Evolutionary conservation across 2,888 invertebrate species (phyloP), one percentile per base, ranked within the genome.

Genomic region (Zaprionus bogoriensis): DNA sequence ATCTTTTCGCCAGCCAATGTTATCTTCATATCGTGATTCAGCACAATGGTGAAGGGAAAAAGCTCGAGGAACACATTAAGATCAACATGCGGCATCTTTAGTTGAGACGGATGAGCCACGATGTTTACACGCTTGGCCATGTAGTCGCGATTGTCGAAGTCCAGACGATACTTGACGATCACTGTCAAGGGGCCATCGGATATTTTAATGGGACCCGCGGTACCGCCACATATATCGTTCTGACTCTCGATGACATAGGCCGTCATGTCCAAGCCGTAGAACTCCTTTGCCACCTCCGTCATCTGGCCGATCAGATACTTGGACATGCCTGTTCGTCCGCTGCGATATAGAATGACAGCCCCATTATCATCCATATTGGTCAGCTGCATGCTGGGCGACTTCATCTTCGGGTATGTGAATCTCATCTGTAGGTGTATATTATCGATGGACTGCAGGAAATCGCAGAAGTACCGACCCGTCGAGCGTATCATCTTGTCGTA

Each of bases 341-440:
- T 97, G 71, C 97, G 93, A 89, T 98, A 98, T 6, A 97, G 95
- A 41, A 97, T 92, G 60, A 96, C 94, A 1, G 97, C 96, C 2
- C 90, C 98, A 52, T 95, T 93, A 30, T 94, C 92, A 86, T 97
- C 97, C 73, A 97, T 95, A 55, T 95, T 93, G 0, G 96, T 95
- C 68, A 98, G 93, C 89, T 97, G 97, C 95, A 98, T 98, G 44
- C 97, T 97, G 0, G 98, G 98, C 4, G 96, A 96, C 85, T 96
- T 95, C 96, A 98, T 97, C 90, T 96, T 96, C 0, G 97, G 98
- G 90, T 97, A 98, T 5, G 97, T 96, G 89, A 97, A 96, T 61
- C 96, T 92, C 94, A 98, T 97, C 85, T 96, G 96, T 76, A 96
- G 94, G 89, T 98, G 98, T 69, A 98, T 95, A 88, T 96, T 97